phyloP scores from a whole-genome alignment of 2,888 invertebrate genomes.

The Tachina fera region DNA sequence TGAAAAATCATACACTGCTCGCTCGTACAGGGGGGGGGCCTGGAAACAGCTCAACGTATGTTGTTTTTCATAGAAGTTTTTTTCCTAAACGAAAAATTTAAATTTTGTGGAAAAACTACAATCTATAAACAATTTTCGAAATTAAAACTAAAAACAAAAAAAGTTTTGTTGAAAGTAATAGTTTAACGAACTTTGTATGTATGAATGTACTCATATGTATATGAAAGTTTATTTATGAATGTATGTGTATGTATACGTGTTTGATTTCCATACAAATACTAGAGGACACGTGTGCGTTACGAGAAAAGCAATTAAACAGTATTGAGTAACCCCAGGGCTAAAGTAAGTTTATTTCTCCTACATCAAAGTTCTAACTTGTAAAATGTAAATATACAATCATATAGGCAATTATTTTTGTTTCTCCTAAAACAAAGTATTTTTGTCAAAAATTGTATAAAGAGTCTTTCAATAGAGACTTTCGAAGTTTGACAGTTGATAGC shows the following conservation, averaged over 20 bases:
- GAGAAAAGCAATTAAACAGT: not conserved
- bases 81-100: conserved; percentile 19
- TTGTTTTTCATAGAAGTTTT: conserved; percentile 7
- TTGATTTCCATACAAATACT: too few species aligned
- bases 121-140: conserved; percentile 29
- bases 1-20: conserved; percentile 26
- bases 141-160: conserved; percentile 32
- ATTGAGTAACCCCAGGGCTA: not conserved
- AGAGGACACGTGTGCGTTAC: not conserved
- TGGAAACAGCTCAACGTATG: conserved; percentile 21
- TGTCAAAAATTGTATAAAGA: too few species aligned
- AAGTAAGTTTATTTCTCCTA: too few species aligned
- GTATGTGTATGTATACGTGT: too few species aligned
- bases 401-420: too few species aligned
- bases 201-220: not conserved
- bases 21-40: conserved; percentile 14
- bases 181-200: conserved; percentile 52
- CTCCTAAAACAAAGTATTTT: too few species aligned
- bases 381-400: too few species aligned
- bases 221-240: not conserved
- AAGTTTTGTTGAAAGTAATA: conserved; percentile 21
- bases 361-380: too few species aligned
- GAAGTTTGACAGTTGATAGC: too few species aligned
- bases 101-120: conserved; percentile 36
- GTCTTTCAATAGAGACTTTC: too few species aligned